These are phyloP conservation scores for Fragum whitleyi DNA, from an alignment of 2,888 invertebrate genomes.

Conservation along the genomic window DNA sequence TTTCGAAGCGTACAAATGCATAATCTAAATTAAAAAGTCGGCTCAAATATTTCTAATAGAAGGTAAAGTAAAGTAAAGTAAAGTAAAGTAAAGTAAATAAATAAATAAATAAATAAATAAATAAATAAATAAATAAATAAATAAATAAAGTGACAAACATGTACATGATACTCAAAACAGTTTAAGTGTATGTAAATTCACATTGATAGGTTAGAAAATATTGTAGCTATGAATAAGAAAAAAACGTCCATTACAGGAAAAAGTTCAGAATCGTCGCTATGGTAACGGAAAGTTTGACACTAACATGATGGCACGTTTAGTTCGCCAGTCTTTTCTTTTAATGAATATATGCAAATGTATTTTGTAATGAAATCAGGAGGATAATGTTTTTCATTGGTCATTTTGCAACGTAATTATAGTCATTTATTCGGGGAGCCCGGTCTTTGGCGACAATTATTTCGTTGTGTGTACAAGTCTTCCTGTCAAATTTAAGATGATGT, in stretches of 20 bases:
- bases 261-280: constrained; percentile 1
- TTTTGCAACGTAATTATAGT: constrained; percentile 67
- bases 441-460: constrained; percentile 59
- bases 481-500: constrained; percentile 69
- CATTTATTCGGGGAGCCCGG: constrained; percentile 55
- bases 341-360: constrained; percentile 70
- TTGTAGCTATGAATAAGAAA: no score
- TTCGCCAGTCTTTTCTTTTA: constrained; percentile 57
- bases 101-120: no score
- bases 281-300: constrained; percentile 57
- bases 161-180: no score
- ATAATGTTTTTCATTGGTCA: constrained; percentile 64
- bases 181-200: no score
- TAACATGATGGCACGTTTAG: constrained; percentile 52
- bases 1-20: no score
- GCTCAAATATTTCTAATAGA: no score
- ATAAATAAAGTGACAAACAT: no score
- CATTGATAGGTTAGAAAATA: no score
- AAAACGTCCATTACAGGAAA: neutral
- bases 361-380: constrained; percentile 68
- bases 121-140: no score
- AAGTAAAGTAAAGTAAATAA: no score
- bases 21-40: no score
- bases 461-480: constrained; percentile 66
- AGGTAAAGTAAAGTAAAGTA: no score